These are phyloP conservation scores for Lasioglossum leucozonium DNA, from an alignment of 2,888 invertebrate genomes.

Conservation along the genomic window DNA sequence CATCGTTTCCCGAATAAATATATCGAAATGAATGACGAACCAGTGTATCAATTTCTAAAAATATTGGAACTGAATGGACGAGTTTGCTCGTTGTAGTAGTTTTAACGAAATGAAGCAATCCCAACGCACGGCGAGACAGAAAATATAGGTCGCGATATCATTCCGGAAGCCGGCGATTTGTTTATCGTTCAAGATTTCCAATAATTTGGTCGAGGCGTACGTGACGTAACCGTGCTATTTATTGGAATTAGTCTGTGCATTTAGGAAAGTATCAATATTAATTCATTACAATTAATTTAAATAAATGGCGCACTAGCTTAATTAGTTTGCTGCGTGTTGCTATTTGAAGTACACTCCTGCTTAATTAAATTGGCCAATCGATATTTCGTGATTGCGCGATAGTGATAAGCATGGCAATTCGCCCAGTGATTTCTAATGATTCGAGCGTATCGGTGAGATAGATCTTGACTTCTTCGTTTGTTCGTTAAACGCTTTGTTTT, in stretches of 20 bases:
- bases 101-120: neutral
- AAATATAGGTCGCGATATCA: neutral
- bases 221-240: neutral
- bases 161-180: neutral
- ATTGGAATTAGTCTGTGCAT: constrained; percentile 34
- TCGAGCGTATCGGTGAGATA: constrained; percentile 2
- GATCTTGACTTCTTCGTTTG: neutral
- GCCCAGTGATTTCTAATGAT: constrained; percentile 27
- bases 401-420: constrained; percentile 20
- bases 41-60: neutral
- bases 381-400: constrained; percentile 53
- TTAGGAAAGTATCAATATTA: constrained; percentile 58
- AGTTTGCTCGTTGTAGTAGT: neutral
- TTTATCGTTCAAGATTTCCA: neutral
- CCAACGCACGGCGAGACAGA: neutral
- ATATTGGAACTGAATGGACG: neutral
- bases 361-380: constrained; percentile 55
- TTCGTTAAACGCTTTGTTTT: neutral
- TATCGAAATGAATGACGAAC: neutral
- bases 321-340: constrained; percentile 43
- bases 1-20: neutral
- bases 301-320: constrained; percentile 29
- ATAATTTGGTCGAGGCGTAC: neutral
- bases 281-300: constrained; percentile 56
- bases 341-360: constrained; percentile 52